These are phyloP conservation scores for Notospermus geniculatus DNA, from an alignment of 1,140 invertebrate species.

Conservation along the genomic window DNA sequence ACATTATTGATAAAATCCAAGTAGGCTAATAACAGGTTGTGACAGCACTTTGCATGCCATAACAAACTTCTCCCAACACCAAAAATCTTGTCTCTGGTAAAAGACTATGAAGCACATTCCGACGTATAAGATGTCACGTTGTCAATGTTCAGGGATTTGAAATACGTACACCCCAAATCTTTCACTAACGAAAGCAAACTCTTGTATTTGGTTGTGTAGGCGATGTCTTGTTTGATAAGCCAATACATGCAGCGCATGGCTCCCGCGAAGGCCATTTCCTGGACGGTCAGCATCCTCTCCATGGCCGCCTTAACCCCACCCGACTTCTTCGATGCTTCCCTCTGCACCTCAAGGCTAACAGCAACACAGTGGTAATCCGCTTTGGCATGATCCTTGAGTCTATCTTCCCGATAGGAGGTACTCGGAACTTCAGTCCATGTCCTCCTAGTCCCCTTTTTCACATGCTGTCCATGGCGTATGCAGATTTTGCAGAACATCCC, in stretches of 20 bases:
- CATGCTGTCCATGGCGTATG: not conserved
- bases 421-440: not conserved
- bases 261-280: not conserved
- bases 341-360: not conserved
- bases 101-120: too few species aligned
- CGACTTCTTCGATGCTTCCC: not conserved
- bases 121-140: not conserved
- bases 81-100: too few species aligned
- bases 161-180: slow-evolving; percentile 2
- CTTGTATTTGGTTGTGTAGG: slow-evolving; percentile 3
- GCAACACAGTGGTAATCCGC: not conserved
- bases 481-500: slow-evolving; percentile 4
- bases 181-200: not conserved
- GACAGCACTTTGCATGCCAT: too few species aligned
- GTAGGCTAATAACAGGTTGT: too few species aligned
- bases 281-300: not conserved
- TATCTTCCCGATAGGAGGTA: not conserved
- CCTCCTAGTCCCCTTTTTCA: too few species aligned
- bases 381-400: not conserved
- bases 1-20: too few species aligned
- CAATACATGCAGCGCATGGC: slow-evolving; percentile 10
- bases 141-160: not conserved
- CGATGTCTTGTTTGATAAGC: not conserved
- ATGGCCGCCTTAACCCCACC: slow-evolving; percentile 1
- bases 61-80: too few species aligned